Conservation (phyloP, 2,888 invertebrate species). For the Morinoia aosen region DNA sequence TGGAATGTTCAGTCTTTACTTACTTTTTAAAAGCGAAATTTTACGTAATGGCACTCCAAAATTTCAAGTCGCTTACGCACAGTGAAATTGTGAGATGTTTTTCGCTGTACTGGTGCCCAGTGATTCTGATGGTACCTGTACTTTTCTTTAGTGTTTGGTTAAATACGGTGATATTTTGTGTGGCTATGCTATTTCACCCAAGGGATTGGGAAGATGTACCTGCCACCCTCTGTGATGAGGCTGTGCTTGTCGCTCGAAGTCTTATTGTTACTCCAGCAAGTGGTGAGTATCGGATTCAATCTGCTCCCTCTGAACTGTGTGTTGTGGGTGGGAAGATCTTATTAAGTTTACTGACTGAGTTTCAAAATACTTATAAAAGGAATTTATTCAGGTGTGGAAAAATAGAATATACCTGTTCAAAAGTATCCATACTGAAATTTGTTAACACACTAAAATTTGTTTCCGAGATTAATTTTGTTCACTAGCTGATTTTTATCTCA, state of each 20-base stretch:
- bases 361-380: too few species aligned
- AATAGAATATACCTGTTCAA: background rate
- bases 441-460: too few species aligned
- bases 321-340: too few species aligned
- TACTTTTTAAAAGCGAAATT: background rate
- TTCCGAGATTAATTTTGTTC: too few species aligned
- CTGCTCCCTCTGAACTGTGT: background rate
- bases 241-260: background rate
- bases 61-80: background rate
- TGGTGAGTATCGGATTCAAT: background rate
- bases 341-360: too few species aligned
- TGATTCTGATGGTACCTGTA: background rate
- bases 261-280: background rate
- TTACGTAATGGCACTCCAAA: background rate
- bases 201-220: background rate
- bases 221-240: background rate
- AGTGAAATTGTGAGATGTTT: background rate
- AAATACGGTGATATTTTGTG: background rate
- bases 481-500: too few species aligned
- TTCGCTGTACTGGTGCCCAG: background rate
- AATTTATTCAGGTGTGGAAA: background rate
- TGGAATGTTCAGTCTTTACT: background rate
- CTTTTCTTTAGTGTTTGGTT: background rate
- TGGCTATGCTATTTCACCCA: background rate
- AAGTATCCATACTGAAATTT: background rate